Evolutionary conservation across 2,888 invertebrate species (phyloP), one percentile per base, ranked within the genome.

Genomic region (Agrochola macilenta): DNA sequence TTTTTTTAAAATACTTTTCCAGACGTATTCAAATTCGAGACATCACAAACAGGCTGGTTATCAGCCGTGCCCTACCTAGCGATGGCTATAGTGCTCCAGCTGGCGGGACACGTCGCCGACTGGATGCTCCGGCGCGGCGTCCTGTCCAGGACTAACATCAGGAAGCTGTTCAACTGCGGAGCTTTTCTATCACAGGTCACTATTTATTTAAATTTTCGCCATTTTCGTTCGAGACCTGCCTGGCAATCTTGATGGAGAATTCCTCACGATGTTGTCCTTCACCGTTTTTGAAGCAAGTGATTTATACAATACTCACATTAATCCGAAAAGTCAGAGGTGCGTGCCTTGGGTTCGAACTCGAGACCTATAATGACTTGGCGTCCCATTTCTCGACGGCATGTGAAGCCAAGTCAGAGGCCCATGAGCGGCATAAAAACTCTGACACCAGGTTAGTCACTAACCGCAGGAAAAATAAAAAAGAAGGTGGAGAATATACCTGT

Each of bases 11-110:
- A 2, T 20, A 52, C 52, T 52, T 52, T 20, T 23, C 23, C 93
- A 98, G 98, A 98, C 89, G 98, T 98, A 0, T 97, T 98, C 84
- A 96, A 97, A 85, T 98, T 98, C 92, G 97, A 98, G 90, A 96
- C 98, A 71, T 97, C 98, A 17, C 97, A 98, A 92, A 98, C 99
- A 12, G 99, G 99, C 5, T 98, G 98, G 91, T 93, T 99, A 73
- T 98, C 99, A 0, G 99, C 99, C 0, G 96, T 99, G 64, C 99
- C 99, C 0, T 99, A 99, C 92, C 94, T 99, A 30, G 98, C 98
- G 0, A 99, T 99, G 99, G 98, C 98, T 0, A 96, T 98, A 52
- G 97, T 98, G 35, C 96, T 99, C 12, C 98, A 98, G 89, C 95
- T 98, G 83, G 98, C 98, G 1, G 99, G 99, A 0, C 98, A 98